These are phyloP conservation scores for Parambassis ranga DNA, from an alignment of 2,797 vertebrate genomes.

Conservation along the genomic window DNA sequence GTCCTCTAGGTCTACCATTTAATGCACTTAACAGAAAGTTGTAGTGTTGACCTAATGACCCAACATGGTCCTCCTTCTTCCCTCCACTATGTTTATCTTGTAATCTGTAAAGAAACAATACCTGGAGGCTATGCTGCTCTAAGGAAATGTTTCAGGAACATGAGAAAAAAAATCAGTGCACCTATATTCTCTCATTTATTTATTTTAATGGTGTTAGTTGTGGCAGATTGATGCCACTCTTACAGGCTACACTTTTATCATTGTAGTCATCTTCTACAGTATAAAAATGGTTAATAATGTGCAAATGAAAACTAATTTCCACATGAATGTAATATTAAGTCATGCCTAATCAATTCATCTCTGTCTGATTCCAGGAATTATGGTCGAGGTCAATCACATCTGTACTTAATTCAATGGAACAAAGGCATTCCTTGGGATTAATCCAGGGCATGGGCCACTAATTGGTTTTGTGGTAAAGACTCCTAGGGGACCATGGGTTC, in stretches of 20 bases:
- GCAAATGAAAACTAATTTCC: no score
- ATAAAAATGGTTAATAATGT: no score
- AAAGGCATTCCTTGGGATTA: conserved; percentile 57
- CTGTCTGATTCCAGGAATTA: conserved; percentile 24
- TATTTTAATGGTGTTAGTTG: no score
- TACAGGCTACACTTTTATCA: not conserved
- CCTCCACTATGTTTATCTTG: conserved; percentile 26
- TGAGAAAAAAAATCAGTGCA: conserved; percentile 45
- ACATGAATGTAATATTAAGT: no score
- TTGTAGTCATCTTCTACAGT: not conserved
- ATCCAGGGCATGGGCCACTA: conserved; percentile 26
- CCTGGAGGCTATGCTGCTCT: conserved; percentile 26
- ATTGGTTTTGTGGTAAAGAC: conserved; percentile 39
- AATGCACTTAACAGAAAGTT: conserved; percentile 5
- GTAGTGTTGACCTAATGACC: conserved; percentile 11
- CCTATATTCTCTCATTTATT: not conserved
- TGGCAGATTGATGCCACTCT: not conserved
- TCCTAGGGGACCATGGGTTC: conserved; percentile 2
- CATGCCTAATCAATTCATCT: conserved; percentile 24
- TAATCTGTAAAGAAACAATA: conserved; percentile 58
- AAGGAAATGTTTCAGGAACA: conserved; percentile 27
- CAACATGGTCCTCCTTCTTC: not conserved
- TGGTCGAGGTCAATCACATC: conserved; percentile 27
- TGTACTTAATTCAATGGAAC: conserved; percentile 43
- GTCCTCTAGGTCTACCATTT: not conserved